Evolutionary conservation across 1,140 invertebrate genomes (phyloP).

Genomic region (Harlomillsia oculata): DNA sequence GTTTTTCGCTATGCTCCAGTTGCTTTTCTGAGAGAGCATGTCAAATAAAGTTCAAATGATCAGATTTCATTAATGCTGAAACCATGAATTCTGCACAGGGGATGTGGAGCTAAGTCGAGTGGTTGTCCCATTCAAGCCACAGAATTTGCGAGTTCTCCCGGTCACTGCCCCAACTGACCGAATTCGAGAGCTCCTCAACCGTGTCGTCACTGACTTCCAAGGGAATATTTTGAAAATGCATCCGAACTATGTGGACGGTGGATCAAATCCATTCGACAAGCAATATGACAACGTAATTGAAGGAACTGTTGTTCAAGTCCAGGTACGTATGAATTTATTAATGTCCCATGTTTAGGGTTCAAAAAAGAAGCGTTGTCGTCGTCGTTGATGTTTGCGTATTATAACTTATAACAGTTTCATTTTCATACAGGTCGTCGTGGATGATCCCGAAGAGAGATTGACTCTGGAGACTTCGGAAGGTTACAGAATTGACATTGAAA

Average conservation of each 20-base stretch:
- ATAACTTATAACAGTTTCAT: background rate
- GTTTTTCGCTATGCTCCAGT: too few species aligned
- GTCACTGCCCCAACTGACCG: conserved; percentile 36
- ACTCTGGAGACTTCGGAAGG: conserved; percentile 35
- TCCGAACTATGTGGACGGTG: conserved; percentile 33
- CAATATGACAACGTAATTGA: conserved; percentile 36
- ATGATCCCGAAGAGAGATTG: conserved; percentile 34
- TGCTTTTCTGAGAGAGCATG: too few species aligned
- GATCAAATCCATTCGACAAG: conserved; percentile 33
- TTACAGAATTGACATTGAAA: conserved; percentile 36
- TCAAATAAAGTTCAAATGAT: too few species aligned
- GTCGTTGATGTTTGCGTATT: background rate
- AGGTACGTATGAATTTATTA: conserved; percentile 20
- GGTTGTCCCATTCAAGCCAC: conserved; percentile 36
- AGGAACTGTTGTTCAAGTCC: conserved; percentile 35
- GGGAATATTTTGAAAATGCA: conserved; percentile 33
- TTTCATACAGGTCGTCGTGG: conserved; percentile 26
- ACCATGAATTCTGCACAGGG: conserved; percentile 25
- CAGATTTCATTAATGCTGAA: too few species aligned
- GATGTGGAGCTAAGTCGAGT: conserved; percentile 36
- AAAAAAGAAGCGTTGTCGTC: too few species aligned
- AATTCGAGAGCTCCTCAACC: conserved; percentile 33
- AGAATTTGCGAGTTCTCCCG: conserved; percentile 34
- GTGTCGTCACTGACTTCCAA: conserved; percentile 34
- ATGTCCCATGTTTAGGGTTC: background rate